These are phyloP conservation scores for Hormaphis cornu DNA, from an alignment of 1,140 invertebrate species.

Conservation along the genomic window DNA sequence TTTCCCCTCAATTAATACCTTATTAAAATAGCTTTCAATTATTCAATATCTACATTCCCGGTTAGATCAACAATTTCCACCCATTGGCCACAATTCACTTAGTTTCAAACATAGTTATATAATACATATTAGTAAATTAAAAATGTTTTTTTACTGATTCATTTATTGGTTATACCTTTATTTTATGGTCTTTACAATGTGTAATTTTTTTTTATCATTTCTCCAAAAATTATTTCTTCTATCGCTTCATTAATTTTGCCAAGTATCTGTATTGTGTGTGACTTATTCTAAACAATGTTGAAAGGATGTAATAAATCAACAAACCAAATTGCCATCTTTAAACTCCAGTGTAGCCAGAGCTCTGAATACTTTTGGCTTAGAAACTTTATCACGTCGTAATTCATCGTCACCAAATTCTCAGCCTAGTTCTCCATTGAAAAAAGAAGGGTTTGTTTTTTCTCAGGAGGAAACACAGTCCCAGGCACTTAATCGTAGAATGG, in stretches of 20 bases:
- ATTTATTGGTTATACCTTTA: too few relatives aligned
- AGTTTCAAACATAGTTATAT: too few relatives aligned
- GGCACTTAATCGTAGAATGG: slow-evolving; percentile 27
- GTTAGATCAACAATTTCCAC: too few relatives aligned
- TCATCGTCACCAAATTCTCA: slow-evolving; percentile 10
- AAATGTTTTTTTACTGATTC: too few relatives aligned
- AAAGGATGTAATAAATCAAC: slow-evolving; percentile 43
- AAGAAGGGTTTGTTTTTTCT: slow-evolving; percentile 50
- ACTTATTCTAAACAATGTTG: slow-evolving; percentile 12
- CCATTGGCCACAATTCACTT: too few relatives aligned
- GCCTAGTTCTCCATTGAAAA: slow-evolving; percentile 57
- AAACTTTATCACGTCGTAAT: slow-evolving; percentile 22
- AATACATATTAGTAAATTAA: too few relatives aligned
- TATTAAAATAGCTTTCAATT: too few relatives aligned
- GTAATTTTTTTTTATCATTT: too few relatives aligned
- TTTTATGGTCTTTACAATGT: too few relatives aligned
- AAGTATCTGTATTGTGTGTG: neutral
- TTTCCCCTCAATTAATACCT: too few relatives aligned
- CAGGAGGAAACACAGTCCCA: slow-evolving; percentile 17
- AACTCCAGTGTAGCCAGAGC: slow-evolving; percentile 56
- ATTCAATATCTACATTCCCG: too few relatives aligned
- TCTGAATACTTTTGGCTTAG: slow-evolving; percentile 45
- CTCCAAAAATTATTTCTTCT: slow-evolving; percentile 10
- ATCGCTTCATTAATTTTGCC: slow-evolving; percentile 1
- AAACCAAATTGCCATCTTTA: slow-evolving; percentile 43